A percentile compares a stretch with the other conserved stretches of the same genome.
These are phyloP conservation scores for Lagopus muta DNA, from an alignment of 2,113 vertebrate species.

Conservation along the genomic window DNA sequence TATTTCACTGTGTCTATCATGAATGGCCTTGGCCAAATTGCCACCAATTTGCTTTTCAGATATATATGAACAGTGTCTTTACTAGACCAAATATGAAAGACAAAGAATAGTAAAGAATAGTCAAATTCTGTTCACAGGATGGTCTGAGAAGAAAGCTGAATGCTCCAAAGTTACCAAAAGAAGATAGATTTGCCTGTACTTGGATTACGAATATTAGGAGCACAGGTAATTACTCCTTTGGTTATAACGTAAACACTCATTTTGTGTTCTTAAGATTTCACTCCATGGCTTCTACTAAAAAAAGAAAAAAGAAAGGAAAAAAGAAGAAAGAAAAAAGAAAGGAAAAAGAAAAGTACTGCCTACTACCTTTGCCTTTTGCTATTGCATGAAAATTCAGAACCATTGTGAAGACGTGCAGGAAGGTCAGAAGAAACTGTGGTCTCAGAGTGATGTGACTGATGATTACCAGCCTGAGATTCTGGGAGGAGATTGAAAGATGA, in stretches of 20 bases:
- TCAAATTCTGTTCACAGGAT: background rate
- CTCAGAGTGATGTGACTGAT: background rate
- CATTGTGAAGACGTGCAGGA: fast-evolving
- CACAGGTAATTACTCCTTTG: background rate
- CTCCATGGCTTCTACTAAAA: background rate
- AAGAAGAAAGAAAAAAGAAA: background rate
- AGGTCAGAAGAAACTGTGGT: background rate
- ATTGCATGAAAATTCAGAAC: background rate
- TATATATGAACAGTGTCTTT: background rate
- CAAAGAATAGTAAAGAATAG: background rate
- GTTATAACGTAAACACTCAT: background rate
- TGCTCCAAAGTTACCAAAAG: background rate
- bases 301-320: background rate
- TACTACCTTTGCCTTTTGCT: background rate
- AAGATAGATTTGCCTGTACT: background rate
- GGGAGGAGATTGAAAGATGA: background rate
- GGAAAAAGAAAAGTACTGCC: background rate
- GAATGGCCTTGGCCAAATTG: background rate
- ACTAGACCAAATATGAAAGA: background rate
- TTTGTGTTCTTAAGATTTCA: background rate
- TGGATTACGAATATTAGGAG: background rate
- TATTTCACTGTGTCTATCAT: background rate
- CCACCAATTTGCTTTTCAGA: background rate
- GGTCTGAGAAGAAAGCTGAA: background rate
- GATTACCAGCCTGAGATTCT: background rate